Evolutionary conservation across 2,113 vertebrate species (phyloP), one percentile per base, ranked within the genome.

Genomic region (Lophura nycthemera): DNA sequence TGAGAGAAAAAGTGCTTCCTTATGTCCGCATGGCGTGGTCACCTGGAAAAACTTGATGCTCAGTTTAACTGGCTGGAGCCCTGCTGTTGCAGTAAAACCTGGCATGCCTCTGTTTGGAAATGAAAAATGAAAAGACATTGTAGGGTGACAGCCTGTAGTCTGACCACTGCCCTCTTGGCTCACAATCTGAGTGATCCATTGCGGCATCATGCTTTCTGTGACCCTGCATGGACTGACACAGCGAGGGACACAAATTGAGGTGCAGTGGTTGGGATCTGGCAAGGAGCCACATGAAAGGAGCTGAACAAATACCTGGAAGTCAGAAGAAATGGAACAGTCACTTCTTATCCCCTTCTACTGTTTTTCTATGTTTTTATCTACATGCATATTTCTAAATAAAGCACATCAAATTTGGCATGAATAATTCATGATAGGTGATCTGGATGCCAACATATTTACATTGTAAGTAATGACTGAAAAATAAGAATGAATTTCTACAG

Each of bases 331-430:
- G 2, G 13, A 72, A 5, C 7, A 57, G 13, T 32, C 71, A 6
- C 6, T 79, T 79, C 43, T 69, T 57, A 75, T 61, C 17, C 22
- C 6, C 11, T 89, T 92, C 30, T 10, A 36, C 8, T 47, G 0
- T n/a, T 89, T 91, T 57, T 2, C 4, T 85, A n/a, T 91, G 63
- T 3, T 75, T 89, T 48, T 82, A 36, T 82, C 87, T 91, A 65
- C 0, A 1, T 69, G 16, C 1, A 0, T 73, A 30, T 32, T 85
- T 45, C 54, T 61, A 94, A 92, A 70, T 59, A 73, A 84, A 92
- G 13, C 13, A 59, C n/a, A 42, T 66, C 13, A 65, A 67, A 17
- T 3, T 3, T 89, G 11, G 60, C 6, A 52, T 75, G 70, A 91
- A 79, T 76, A 91, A 95, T 79, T 79, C 4, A 85, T 79, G 38